Evolutionary conservation across 2,113 vertebrate species (phyloP), one percentile per base, ranked within the genome.

Genomic region (Thamnophis sirtalis): DNA sequence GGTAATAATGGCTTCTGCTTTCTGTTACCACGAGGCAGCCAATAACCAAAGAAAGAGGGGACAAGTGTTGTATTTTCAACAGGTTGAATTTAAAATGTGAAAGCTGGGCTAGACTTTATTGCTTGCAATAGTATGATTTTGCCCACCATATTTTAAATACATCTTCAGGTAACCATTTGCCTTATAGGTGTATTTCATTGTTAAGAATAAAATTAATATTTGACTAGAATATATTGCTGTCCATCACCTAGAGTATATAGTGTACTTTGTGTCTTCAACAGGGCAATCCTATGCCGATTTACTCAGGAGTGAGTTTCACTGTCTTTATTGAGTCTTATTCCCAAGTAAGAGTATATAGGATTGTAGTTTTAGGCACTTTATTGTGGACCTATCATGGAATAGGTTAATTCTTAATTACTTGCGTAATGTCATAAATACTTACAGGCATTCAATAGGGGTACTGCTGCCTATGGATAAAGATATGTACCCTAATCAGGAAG

Each of bases 391-490:
- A 99, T 99, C 96, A 88, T 95, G 96, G 97, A 96, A 98, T 99
- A 98, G 98, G 98, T 98, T 98, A 97, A 98, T 98, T 98, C 98
- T 98, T 98, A 98, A 99, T 98, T 98, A 98, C 98, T 98, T 99
- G 98, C 98, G 98, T 99, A 98, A 98, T 98, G 98, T 98, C 98
- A 98, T 98, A 97, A 98, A 95, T 95, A 98, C 98, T 98, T 98
- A 96, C 97, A 98, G 98, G 98, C 98, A 97, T 98, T 98, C 97
- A 97, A 97, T 94, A 96, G 97, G 98, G 98, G 98, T 97, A 98
- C 98, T 98, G 97, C 98, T 98, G 98, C 98, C 98, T 98, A 98
- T 98, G 98, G 98, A 98, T 98, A 98, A 98, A 99, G 98, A 99
- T 98, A 98, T 98, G 98, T 98, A 98, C 98, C 98, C 98, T 98